Percentiles rank a stretch among this genome's conserved stretches.
Conservation (phyloP, 1,140 invertebrate genomes). For the Choristoneura fumiferana region DNA sequence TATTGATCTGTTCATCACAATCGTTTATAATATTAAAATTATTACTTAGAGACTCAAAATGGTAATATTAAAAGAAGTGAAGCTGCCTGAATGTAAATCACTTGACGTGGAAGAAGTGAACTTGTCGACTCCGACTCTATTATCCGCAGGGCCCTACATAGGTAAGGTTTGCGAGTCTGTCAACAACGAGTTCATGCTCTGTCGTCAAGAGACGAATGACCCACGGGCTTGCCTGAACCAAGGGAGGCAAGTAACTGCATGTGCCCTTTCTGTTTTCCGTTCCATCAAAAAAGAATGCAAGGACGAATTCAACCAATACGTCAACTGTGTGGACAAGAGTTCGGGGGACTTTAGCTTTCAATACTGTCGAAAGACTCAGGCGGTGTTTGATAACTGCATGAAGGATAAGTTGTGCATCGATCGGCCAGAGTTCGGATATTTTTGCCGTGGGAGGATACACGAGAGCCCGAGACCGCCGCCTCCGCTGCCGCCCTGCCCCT, state of each 20-base stretch:
- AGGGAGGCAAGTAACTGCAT: slow-evolving; percentile 94
- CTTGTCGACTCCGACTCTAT: slow-evolving; percentile 87
- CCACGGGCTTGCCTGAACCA: slow-evolving; percentile 92
- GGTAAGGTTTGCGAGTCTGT: slow-evolving; percentile 93
- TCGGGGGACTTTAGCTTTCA: slow-evolving; percentile 81
- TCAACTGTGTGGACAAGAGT: slow-evolving; percentile 92
- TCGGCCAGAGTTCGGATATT: slow-evolving; percentile 92
- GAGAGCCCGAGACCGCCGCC: slow-evolving; percentile 80
- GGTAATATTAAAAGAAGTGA: slow-evolving; percentile 83
- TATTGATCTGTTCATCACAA: too few species aligned
- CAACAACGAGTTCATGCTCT: slow-evolving; percentile 98
- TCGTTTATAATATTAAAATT: too few species aligned
- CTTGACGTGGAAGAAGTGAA: slow-evolving; percentile 91
- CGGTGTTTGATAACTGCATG: slow-evolving; percentile 91
- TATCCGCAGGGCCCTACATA: slow-evolving; percentile 91
- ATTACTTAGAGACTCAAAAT: slow-evolving; percentile 54
- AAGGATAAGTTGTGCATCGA: slow-evolving; percentile 89
- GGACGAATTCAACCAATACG: slow-evolving; percentile 91
- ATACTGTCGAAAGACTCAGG: slow-evolving; percentile 91
- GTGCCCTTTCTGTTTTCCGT: slow-evolving; percentile 92
- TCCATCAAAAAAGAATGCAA: slow-evolving; percentile 91
- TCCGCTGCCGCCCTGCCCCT: slow-evolving; percentile 74
- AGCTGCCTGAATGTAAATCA: slow-evolving; percentile 88
- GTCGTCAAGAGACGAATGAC: slow-evolving; percentile 89
- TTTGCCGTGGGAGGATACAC: slow-evolving; percentile 87